These are phyloP conservation scores for Lipotes vexillifer DNA, from an alignment of 2,113 vertebrate genomes.

Conservation along the genomic window DNA sequence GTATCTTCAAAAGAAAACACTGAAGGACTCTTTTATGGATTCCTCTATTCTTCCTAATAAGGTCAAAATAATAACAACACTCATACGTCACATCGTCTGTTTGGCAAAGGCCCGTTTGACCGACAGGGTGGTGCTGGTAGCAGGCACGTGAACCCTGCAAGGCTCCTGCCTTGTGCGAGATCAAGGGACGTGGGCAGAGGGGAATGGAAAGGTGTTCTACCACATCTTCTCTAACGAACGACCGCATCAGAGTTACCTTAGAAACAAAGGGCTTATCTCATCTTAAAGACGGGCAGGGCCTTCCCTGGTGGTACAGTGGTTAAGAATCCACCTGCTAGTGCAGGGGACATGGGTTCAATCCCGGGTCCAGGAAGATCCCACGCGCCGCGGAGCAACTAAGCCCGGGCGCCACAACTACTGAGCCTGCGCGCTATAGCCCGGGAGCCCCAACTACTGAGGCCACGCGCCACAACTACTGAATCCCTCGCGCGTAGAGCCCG, in stretches of 20 bases:
- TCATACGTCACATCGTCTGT: neutral
- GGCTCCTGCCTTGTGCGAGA: accelerated
- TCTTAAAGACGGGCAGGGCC: neutral
- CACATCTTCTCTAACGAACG: neutral
- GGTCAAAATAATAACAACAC: neutral
- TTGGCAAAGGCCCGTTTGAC: neutral
- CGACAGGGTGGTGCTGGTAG: accelerated
- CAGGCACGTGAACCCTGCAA: accelerated
- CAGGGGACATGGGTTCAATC: too few species aligned
- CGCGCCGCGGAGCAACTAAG: too few species aligned
- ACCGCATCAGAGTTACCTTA: too few species aligned
- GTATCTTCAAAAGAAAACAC: neutral
- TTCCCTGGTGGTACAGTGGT: too few species aligned
- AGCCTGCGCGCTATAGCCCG: too few species aligned
- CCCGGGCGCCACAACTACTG: too few species aligned
- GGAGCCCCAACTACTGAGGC: too few species aligned
- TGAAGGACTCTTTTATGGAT: neutral
- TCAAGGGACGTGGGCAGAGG: too few species aligned
- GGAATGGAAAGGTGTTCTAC: neutral
- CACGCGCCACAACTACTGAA: too few species aligned
- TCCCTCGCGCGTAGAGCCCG: too few species aligned
- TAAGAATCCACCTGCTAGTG: too few species aligned
- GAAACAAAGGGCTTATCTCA: neutral
- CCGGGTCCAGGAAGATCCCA: too few species aligned
- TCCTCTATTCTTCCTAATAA: neutral